Evolutionary conservation across 2,888 invertebrate genomes (phyloP).

Genomic region (Willowsia nigromaculata): DNA sequence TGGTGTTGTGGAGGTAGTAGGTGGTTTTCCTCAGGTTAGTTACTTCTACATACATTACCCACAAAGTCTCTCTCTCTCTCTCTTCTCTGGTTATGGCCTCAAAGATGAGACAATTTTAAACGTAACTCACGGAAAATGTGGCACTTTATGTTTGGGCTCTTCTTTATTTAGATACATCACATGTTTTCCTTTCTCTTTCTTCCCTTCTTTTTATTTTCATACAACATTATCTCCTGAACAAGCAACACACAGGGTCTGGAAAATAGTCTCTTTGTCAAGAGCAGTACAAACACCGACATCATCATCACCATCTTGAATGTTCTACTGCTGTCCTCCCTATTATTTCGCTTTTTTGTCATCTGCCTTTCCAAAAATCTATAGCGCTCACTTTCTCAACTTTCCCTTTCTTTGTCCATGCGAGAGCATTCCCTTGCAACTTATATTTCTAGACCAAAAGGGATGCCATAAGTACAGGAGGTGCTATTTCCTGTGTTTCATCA

Average conservation of each 20-base stretch:
- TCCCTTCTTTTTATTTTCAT: slow-evolving; percentile 4
- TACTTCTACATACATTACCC: background rate
- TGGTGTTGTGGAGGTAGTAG: background rate
- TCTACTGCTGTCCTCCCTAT: background rate
- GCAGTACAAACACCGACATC: slow-evolving; percentile 13
- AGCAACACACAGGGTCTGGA: slow-evolving; percentile 14
- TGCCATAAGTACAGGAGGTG: background rate
- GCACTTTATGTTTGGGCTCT: slow-evolving; percentile 68
- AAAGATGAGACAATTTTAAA: slow-evolving; percentile 72
- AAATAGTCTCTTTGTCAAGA: slow-evolving; percentile 36
- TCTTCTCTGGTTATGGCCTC: slow-evolving; percentile 47
- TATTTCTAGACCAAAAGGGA: background rate
- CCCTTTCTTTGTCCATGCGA: background rate
- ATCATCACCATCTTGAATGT: slow-evolving; percentile 34
- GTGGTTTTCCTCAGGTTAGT: background rate
- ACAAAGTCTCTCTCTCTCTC: background rate
- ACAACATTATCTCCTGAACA: slow-evolving; percentile 40
- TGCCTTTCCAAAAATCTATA: slow-evolving; percentile 25
- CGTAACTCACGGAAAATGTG: slow-evolving; percentile 73
- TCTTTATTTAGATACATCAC: slow-evolving; percentile 73
- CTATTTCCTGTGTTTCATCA: slow-evolving; percentile 44
- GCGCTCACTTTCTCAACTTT: background rate
- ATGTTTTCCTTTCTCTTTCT: slow-evolving; percentile 38
- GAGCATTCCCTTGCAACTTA: background rate
- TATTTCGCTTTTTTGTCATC: background rate